Evolutionary conservation across 2,888 invertebrate species (phyloP).

Genomic region (Diplolepis rosae): DNA sequence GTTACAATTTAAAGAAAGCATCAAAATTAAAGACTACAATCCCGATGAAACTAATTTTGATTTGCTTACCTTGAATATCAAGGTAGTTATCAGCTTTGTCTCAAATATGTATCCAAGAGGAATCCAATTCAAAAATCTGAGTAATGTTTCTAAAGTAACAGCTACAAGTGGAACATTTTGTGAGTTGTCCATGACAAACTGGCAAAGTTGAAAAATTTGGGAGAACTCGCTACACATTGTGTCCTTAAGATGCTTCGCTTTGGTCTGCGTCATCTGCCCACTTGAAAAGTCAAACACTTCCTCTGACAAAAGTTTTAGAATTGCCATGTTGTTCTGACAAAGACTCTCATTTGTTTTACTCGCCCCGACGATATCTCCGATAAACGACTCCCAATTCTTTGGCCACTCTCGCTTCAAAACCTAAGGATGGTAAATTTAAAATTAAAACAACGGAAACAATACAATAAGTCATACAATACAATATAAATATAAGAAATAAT

Average conservation of each 20-base stretch:
- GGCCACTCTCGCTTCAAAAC: constrained; percentile 99
- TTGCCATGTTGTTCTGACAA: constrained; percentile 99
- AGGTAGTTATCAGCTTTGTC: constrained; percentile 94
- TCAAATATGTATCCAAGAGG: constrained; percentile 99
- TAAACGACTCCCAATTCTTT: constrained; percentile 99
- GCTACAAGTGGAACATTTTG: constrained; percentile 97
- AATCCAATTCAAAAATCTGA: constrained; percentile 99
- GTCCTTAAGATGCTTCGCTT: constrained; percentile 99
- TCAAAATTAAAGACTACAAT: background rate
- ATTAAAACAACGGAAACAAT: background rate
- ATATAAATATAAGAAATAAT: too few relatives aligned
- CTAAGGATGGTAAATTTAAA: too few relatives aligned
- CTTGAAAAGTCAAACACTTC: constrained; percentile 99
- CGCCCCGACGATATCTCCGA: constrained; percentile 98
- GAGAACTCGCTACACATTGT: constrained; percentile 99
- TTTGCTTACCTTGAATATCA: constrained; percentile 85
- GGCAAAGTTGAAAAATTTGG: constrained; percentile 97
- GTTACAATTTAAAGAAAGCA: constrained; percentile 1
- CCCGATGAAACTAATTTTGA: background rate
- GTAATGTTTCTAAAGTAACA: constrained; percentile 95
- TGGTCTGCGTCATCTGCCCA: constrained; percentile 98
- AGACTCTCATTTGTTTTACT: constrained; percentile 99
- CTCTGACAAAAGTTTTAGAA: constrained; percentile 96
- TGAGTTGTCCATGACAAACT: constrained; percentile 98
- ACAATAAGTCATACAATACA: too few relatives aligned